phyloP scores from a whole-genome alignment of 2,888 invertebrate genomes.

The Drosophila lutescens region DNA sequence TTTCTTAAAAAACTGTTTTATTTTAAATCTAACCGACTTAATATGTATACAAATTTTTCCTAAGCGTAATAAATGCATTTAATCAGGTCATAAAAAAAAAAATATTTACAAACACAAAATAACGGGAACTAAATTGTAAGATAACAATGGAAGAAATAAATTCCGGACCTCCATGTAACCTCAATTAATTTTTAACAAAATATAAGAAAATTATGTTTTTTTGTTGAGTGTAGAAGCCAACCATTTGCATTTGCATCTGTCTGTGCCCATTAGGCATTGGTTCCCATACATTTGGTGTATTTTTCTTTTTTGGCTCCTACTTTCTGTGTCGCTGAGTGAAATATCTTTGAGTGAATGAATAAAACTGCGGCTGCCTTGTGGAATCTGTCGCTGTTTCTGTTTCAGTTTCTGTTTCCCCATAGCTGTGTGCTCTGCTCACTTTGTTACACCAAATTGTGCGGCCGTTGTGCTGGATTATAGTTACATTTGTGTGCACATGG shows the following conservation, averaged over 20 bases:
- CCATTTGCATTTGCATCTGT: slow-evolving; percentile 44
- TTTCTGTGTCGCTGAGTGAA: slow-evolving; percentile 50
- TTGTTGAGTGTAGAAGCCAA: slow-evolving; percentile 17
- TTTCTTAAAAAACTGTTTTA: too few species aligned
- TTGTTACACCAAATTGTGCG: slow-evolving; percentile 33
- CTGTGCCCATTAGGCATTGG: slow-evolving; percentile 60
- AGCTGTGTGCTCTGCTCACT: slow-evolving; percentile 25
- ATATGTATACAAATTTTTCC: too few species aligned
- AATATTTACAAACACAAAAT: too few species aligned
- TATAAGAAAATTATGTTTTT: background rate
- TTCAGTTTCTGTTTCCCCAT: background rate
- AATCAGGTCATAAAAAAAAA: too few species aligned
- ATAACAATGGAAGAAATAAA: too few species aligned
- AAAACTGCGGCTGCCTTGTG: slow-evolving; percentile 42
- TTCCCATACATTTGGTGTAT: slow-evolving; percentile 47
- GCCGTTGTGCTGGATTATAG: slow-evolving; percentile 27
- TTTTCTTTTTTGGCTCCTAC: slow-evolving; percentile 15
- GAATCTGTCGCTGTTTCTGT: slow-evolving; percentile 21
- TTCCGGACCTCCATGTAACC: too few species aligned
- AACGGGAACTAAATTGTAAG: too few species aligned
- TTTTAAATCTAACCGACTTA: too few species aligned
- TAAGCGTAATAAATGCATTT: too few species aligned
- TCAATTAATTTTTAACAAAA: too few species aligned
- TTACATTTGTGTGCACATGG: slow-evolving; percentile 41
- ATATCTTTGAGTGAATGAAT: slow-evolving; percentile 51